Conservation (phyloP, 2,888 invertebrate genomes). For the Mayetiola destructor region DNA sequence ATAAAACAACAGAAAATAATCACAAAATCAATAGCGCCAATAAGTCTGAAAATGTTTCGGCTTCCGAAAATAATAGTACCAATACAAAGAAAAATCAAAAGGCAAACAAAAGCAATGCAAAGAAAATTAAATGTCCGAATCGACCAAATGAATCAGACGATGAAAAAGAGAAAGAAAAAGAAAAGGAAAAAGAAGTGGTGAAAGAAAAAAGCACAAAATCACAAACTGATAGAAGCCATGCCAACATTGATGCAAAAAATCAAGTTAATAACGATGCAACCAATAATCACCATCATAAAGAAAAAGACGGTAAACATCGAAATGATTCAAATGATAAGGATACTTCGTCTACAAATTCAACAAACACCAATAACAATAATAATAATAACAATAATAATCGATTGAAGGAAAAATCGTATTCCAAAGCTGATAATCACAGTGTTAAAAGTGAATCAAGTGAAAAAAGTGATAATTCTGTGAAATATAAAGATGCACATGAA, state of each 20-base stretch:
- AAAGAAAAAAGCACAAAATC: conserved; percentile 19
- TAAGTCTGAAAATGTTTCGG: conserved; percentile 15
- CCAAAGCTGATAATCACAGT: neutral
- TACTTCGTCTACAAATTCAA: neutral
- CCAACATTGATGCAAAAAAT: neutral
- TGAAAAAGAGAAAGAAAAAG: conserved; percentile 18
- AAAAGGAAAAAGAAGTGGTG: conserved; percentile 33
- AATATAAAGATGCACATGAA: conserved; percentile 5
- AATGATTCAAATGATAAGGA: conserved; percentile 4
- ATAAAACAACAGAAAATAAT: conserved; percentile 24
- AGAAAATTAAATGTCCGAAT: conserved; percentile 10
- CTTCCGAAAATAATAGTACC: conserved; percentile 14
- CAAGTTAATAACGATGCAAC: neutral
- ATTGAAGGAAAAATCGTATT: neutral
- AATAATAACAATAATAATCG: neutral
- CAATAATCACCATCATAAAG: conserved; percentile 20
- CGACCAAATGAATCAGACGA: conserved; percentile 1
- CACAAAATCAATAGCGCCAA: conserved; percentile 25
- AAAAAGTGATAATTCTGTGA: neutral
- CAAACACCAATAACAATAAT: neutral
- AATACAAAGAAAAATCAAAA: conserved; percentile 15
- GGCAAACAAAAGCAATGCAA: conserved; percentile 1
- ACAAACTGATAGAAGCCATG: conserved; percentile 15
- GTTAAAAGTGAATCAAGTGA: conserved; percentile 13
- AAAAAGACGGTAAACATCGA: conserved; percentile 14